These are phyloP conservation scores for Ectemnius lituratus DNA, from an alignment of 2,888 invertebrate species.

Conservation along the genomic window DNA sequence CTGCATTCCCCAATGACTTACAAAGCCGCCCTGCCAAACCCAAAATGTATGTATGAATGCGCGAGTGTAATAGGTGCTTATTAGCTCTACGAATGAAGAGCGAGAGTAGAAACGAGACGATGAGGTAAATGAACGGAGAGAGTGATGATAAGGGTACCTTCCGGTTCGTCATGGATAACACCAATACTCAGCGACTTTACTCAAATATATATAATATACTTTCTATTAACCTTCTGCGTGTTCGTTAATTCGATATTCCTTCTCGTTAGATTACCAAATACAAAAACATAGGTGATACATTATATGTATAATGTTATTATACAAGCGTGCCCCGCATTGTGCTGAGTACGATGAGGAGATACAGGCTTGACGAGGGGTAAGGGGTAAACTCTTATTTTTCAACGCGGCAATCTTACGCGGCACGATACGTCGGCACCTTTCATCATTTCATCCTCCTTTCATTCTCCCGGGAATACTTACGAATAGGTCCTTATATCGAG, in stretches of 20 bases:
- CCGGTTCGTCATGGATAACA: conserved; percentile 63
- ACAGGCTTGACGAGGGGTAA: conserved; percentile 42
- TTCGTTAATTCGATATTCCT: conserved; percentile 73
- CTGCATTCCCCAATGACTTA: too few relatives aligned
- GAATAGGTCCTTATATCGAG: conserved; percentile 49
- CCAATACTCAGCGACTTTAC: conserved; percentile 73
- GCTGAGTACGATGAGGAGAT: conserved; percentile 54
- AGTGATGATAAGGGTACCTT: conserved; percentile 10
- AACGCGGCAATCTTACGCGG: conserved; percentile 61
- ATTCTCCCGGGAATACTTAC: conserved; percentile 67
- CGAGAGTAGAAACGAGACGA: conserved; percentile 7
- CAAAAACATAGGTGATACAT: conserved; percentile 76
- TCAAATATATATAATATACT: conserved; percentile 76
- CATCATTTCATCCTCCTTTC: conserved; percentile 32
- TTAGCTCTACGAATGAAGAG: neutral
- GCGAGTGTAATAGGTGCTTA: too few relatives aligned
- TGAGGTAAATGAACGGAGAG: conserved; percentile 9
- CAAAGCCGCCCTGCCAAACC: too few relatives aligned
- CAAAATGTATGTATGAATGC: too few relatives aligned
- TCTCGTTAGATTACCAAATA: conserved; percentile 75
- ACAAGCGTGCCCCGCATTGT: conserved; percentile 71
- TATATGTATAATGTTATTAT: conserved; percentile 73
- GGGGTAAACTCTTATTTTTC: conserved; percentile 51
- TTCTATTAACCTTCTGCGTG: conserved; percentile 72
- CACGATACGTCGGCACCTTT: conserved; percentile 67